These are phyloP conservation scores for Psittacula derbiana DNA, from an alignment of 2,797 vertebrate species.

Conservation along the genomic window DNA sequence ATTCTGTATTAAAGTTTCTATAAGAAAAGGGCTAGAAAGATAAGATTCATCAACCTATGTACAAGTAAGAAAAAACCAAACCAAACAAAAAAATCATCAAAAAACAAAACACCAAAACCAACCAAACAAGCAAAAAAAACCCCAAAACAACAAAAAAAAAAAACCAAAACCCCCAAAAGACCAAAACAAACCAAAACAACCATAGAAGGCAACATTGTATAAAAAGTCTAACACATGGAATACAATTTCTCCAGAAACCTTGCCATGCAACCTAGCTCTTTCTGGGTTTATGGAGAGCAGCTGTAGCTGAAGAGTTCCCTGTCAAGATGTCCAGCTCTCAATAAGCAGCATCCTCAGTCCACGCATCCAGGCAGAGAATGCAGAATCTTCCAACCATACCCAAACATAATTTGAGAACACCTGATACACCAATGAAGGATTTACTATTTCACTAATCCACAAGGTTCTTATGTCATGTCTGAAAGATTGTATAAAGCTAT, in stretches of 20 bases:
- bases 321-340: too few species aligned
- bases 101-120: not conserved
- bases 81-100: too few species aligned
- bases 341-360: not conserved
- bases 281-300: not conserved
- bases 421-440: not conserved
- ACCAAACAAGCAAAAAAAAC: too few species aligned
- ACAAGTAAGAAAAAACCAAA: not conserved
- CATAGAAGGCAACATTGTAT: not conserved
- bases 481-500: not conserved
- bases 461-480: not conserved
- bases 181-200: not conserved
- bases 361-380: fast-evolving
- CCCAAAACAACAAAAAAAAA: too few species aligned
- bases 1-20: not conserved
- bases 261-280: not conserved
- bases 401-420: not conserved
- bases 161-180: not conserved
- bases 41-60: not conserved
- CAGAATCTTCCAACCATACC: not conserved
- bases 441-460: not conserved
- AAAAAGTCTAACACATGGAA: not conserved
- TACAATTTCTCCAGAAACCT: not conserved
- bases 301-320: too few species aligned
- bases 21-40: not conserved